Percentiles rank a stretch among this genome's conserved stretches.
These are phyloP conservation scores for Andrena flavipes DNA, from an alignment of 2,888 invertebrate genomes.

Conservation along the genomic window DNA sequence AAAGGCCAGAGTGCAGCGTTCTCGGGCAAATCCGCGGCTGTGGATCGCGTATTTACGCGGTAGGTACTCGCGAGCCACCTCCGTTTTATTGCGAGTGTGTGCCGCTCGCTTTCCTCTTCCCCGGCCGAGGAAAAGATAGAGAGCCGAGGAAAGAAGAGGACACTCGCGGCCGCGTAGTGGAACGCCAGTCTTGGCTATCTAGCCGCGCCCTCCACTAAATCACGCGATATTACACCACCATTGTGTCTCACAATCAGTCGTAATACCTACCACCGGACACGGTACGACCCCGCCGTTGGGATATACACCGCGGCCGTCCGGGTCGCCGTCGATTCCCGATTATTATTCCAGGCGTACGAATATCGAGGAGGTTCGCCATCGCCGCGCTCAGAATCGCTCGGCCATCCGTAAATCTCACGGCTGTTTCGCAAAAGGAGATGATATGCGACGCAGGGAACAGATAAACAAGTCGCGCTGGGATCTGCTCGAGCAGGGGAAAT, in stretches of 20 bases:
- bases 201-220: constrained; percentile 77
- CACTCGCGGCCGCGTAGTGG: constrained; percentile 58
- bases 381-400: constrained; percentile 30
- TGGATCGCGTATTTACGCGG: constrained; percentile 67
- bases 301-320: constrained; percentile 59
- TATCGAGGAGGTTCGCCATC: constrained; percentile 31
- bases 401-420: constrained; percentile 35
- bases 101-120: constrained; percentile 21
- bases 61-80: constrained; percentile 39
- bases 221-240: constrained; percentile 73
- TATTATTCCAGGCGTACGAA: constrained; percentile 55
- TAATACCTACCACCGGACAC: constrained; percentile 65
- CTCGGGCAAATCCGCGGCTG: constrained; percentile 54
- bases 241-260: constrained; percentile 74
- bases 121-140: background rate
- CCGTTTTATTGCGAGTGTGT: constrained; percentile 45
- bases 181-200: constrained; percentile 69
- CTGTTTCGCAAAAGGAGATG: constrained; percentile 33
- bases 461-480: constrained; percentile 29
- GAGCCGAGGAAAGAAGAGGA: constrained; percentile 18
- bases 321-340: constrained; percentile 70
- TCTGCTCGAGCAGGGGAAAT: background rate
- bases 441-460: constrained; percentile 15
- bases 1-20: constrained; percentile 27
- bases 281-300: constrained; percentile 62